phyloP scores from a whole-genome alignment of 2,797 vertebrate genomes.

The Silurus lanzhouensis region DNA sequence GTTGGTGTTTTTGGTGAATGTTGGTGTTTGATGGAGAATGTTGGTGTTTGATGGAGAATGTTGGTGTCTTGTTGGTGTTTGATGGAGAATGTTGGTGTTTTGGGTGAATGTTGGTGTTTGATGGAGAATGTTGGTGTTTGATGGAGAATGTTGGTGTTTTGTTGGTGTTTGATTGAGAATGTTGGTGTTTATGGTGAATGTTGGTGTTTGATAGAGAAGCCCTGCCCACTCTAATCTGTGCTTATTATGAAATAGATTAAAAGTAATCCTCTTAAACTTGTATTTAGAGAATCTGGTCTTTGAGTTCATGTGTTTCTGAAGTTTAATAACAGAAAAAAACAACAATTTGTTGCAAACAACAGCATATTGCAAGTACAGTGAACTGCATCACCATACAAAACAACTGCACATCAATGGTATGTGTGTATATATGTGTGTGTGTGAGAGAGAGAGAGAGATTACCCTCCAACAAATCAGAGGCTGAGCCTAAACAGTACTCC shows the following conservation, averaged over 20 bases:
- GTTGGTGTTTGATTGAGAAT: background rate
- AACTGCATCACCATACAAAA: background rate
- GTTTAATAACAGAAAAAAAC: background rate
- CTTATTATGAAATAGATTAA: background rate
- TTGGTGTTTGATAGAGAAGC: background rate
- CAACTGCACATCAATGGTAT: background rate
- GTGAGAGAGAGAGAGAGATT: slow-evolving; percentile 59
- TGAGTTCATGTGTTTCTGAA: too few relatives aligned
- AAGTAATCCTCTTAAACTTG: background rate
- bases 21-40: background rate
- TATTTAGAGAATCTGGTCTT: background rate
- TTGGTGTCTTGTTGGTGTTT: background rate
- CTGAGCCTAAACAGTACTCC: slow-evolving; percentile 98
- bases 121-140: too few relatives aligned
- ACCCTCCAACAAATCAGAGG: slow-evolving; percentile 97
- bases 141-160: too few relatives aligned
- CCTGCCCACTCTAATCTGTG: background rate
- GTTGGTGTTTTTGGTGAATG: background rate
- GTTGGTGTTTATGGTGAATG: background rate
- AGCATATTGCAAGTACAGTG: background rate
- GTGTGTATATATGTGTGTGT: too few relatives aligned
- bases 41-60: background rate
- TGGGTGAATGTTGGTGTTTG: background rate
- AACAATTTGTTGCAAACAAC: background rate
- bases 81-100: background rate